phyloP scores from a whole-genome alignment of 2,888 invertebrate genomes.

The Ennomos fuscantarius region DNA sequence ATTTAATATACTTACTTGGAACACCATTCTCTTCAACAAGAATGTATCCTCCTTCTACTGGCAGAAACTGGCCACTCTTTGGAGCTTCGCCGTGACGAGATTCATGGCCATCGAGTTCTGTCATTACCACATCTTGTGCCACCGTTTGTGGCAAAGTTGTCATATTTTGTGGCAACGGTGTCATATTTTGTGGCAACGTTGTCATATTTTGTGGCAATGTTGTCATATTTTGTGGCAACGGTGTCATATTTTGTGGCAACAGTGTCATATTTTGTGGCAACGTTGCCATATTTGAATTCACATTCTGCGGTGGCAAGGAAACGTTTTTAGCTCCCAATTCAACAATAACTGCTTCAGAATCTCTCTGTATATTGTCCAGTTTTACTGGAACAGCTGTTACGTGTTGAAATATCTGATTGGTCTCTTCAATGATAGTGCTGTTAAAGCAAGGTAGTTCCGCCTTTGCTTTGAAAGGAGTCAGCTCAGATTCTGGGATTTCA shows the following conservation, averaged over 20 bases:
- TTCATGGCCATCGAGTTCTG: constrained; percentile 55
- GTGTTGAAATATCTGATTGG: constrained; percentile 70
- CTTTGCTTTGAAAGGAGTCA: constrained; percentile 45
- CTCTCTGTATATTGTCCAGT: constrained; percentile 47
- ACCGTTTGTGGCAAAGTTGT: constrained; percentile 11
- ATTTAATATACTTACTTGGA: constrained; percentile 49
- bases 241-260: constrained; percentile 14
- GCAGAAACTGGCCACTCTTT: constrained; percentile 63
- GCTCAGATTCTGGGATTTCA: constrained; percentile 68
- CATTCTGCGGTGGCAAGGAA: constrained; percentile 22
- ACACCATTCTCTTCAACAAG: constrained; percentile 60
- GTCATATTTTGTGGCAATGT: constrained; percentile 3
- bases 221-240: constrained; percentile 14
- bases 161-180: constrained; percentile 1
- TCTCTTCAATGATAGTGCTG: constrained; percentile 72
- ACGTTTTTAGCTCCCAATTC: constrained; percentile 55
- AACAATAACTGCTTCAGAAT: constrained; percentile 61
- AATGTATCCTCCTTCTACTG: constrained; percentile 76
- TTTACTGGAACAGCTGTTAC: constrained; percentile 65
- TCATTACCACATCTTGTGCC: constrained; percentile 62
- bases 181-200: constrained; percentile 1
- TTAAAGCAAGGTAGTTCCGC: constrained; percentile 71
- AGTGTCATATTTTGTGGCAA: constrained; percentile 13
- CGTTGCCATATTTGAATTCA: constrained; percentile 22
- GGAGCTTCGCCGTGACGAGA: constrained; percentile 55